Conservation (phyloP, 37 sponge, comb jelly and placozoan species). For the Ephydatia muelleri region DNA sequence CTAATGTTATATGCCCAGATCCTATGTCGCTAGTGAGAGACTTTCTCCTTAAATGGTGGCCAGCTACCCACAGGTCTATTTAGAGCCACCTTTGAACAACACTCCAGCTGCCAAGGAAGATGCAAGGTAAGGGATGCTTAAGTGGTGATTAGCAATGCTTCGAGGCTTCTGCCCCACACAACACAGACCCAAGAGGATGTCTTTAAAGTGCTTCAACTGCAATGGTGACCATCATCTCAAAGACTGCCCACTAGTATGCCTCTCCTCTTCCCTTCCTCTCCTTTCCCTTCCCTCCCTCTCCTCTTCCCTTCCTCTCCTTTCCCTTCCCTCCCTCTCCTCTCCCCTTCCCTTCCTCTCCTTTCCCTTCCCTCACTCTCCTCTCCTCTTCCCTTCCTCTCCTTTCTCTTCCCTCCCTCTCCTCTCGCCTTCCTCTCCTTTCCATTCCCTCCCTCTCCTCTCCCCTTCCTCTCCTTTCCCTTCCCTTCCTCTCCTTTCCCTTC, state of each 20-base stretch:
- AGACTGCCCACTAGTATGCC: constrained; percentile 49
- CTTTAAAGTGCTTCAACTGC: constrained; percentile 74
- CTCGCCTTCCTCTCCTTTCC: no score
- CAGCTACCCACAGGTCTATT: constrained; percentile 52
- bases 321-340: constrained; percentile 3
- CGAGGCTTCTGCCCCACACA: background rate
- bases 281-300: constrained; percentile 2
- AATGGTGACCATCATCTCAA: constrained; percentile 66
- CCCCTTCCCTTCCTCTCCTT: background rate
- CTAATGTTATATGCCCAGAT: no score
- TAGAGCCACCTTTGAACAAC: constrained; percentile 49
- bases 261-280: constrained; percentile 4
- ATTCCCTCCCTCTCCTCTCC: background rate
- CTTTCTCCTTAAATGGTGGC: background rate
- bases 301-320: background rate
- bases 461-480: background rate
- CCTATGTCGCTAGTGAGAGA: background rate
- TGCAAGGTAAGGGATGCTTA: background rate
- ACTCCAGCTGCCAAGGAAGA: constrained; percentile 22
- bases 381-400: no score
- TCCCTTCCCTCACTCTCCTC: background rate
- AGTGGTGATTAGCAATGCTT: background rate
- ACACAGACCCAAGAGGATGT: constrained; percentile 28
- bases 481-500: no score
- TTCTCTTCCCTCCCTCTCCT: no score